Evolutionary conservation across 2,113 vertebrate species (phyloP), one percentile per base, ranked within the genome.

Genomic region (Pituophis catenifer): DNA sequence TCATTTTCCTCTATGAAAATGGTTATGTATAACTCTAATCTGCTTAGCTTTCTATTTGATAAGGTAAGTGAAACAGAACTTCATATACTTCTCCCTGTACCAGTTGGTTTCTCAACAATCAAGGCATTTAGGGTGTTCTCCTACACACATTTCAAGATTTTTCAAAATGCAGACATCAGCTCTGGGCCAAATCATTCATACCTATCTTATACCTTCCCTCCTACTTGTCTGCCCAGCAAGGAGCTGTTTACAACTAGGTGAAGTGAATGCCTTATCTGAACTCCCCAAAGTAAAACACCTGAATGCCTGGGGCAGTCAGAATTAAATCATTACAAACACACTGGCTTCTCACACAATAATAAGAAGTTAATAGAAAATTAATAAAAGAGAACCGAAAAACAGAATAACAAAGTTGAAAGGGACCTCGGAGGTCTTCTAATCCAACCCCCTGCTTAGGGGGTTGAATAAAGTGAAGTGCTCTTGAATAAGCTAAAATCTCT

Each of bases 11-110:
- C 55, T 9, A 11, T 13, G 17, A 52, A 24, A 29, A 29, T 89
- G 70, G 11, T 89, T 52, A 21, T 50, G 58, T 26, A 53, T 50
- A 62, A 86, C 2, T 58, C 54, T 59, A 93, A 89, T 58, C 88
- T 55, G 33, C 59, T 89, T 75, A 89, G 52, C 9, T 50, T 93
- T 90, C 59, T 53, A 8, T 93, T 86, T 90, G 92, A 86, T 93
- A 89, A 88, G 17, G 26, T 90, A 48, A 90, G 17, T 55, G 50
- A 86, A 86, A 58, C 48, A n/a, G 19, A 59, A 59, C 92, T 86
- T 23, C 29, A 90, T 62, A 29, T 1, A 15, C 24, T 86, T 59
- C 89, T 59, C 70, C 23, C 26, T 90, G 65, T 29, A 59, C 21
- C 29, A 5, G 54, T n/a, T 54, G 88, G 59, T 75, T 92, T 70